Base-by-base conservation (phyloP, 2,113 vertebrate genomes). In the Siphamia tubifer region DNA sequence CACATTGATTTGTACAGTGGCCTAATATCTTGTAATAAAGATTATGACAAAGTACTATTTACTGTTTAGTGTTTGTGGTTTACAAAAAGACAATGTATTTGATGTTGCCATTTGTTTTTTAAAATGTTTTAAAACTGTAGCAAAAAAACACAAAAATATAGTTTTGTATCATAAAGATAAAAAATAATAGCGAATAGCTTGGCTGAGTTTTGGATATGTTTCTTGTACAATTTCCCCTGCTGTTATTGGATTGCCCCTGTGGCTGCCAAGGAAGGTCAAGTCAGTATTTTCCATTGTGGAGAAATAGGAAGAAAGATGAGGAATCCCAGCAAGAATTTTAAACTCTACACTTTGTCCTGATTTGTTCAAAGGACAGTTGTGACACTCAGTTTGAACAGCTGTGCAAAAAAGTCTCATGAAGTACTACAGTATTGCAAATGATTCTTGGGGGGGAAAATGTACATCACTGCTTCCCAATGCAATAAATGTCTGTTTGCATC, bases 1-100 rank as follows among this genome's bases (percentile, higher is more conserved):
- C 85, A 67, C 86, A 87, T 86, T 81, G 81, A 90, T 88, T 92
- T 92, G 88, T 93, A 93, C 88, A 84, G 88, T 87, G 89, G 88
- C 83, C 86, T 90, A 83, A 80, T 89, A 91, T 84, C 88, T 91
- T 92, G 90, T 91, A 90, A 92, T 91, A 93, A 93, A 92, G 87
- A 88, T 90, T 89, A 87, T 86, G 76, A 90, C 73, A 77, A 90
- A 87, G 79, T 87, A 87, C 68, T 82, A 88, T 78, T 84, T 77
- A 82, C 78, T 76, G 79, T 84, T 86, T 77, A 83, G 80, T 87
- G 82, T 85, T 83, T 82, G 76, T 85, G 86, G 58, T 87, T 77
- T 82, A 79, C 69, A 74, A 40, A 70, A 68, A 28, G 52, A 23
- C 75, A 30, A 65, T 73, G 60, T 81, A 75, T 55, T 87, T 47